Base-by-base conservation (phyloP, 2,888 invertebrate genomes). In the Cataglyphis livida region DNA sequence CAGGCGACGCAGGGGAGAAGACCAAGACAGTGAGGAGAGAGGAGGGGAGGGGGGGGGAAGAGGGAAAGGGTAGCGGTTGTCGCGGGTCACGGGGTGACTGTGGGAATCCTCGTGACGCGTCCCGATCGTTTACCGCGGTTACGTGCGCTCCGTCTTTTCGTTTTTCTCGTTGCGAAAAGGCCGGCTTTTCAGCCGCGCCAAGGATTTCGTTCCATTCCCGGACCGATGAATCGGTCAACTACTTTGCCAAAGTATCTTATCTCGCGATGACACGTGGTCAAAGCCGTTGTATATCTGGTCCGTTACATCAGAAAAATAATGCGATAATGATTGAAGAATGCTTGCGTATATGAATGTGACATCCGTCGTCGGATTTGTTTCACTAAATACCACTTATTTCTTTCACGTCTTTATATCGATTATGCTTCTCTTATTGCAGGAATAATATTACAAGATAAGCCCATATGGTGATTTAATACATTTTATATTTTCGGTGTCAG, bases 21-120 rank as follows among this genome's bases (percentile, higher is more conserved):
- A 3, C n/a, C 4, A 21, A 0, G 44, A 4, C 70, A 88, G 84
- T 83, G 79, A 66, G 85, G 6, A 18, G 7, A 66, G 87, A 84
- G 84, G 76, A 66, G 85, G 6, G 32, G 25, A 25, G 44, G 7
- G 71, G 87, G 84, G 84, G 79, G 68, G 85, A 32, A 0, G 25
- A 25, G 82, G 61, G 64, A 82, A 44, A 84, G 84, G 70, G 64
- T 81, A 38, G 75, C 86, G 85, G 87, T 90, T 90, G 90, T 21
- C 91, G 81, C 64, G 85, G 85, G 86, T 87, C 89, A 88, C 85
- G 82, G 84, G 85, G 82, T 85, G 88, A 90, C 85, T 91, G 92
- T 92, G 92, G 91, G 92, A 92, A 92, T 91, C 89, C 86, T 90
- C 86, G 87, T 74, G 85, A 87, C 88, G 88, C 88, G 82, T 86